Evolutionary conservation across 92 coral and sea anemone genomes (phyloP), one percentile per base, ranked within the genome.

Genomic region (Porites evermanni): DNA sequence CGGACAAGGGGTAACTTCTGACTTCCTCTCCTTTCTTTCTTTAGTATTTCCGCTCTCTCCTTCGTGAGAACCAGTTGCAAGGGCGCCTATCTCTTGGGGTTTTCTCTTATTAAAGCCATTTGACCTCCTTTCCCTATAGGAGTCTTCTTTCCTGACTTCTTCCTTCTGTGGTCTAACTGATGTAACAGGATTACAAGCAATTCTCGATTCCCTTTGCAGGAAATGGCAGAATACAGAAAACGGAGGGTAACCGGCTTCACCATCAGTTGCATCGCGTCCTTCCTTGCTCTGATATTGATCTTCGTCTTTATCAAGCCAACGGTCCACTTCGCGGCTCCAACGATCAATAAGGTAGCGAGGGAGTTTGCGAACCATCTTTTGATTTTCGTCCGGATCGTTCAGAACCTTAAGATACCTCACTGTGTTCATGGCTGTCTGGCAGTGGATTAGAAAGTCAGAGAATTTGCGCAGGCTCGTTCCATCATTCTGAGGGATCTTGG

Each of bases 101-200:
- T 47, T 64, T n/a, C 74, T 77, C 24, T 47, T 52, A 53, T 78
- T 67, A 63, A 47, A 63, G 16, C 64, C 59, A n/a, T 65, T 53
- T 23, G 65, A 44, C 64, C n/a, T 75, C 77, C 53, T 13, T 51
- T 26, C 60, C 13, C 58, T 75, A 32, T 29, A 65, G 8, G 66
- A 18, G 18, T 80, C 75, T 53, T 53, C 63, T 23, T 11, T 82
- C 5, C 52, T 54, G 61, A 67, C 88, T 74, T 74, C 78, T 53
- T 74, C 78, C 16, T 50, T 70, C 19, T 70, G 75, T 8, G 52
- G 52, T 38, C 75, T 65, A 4, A 60, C 72, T 70, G 75, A 26
- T 38, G 70, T 84, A 2, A 88, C 91, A 3, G 92, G 92, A 76
- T 88, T 91, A 73, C 87, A 84, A 13, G 92, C 92, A n/a, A 91